Conservation (phyloP, 2,888 invertebrate species). For the Dilophus febrilis region DNA sequence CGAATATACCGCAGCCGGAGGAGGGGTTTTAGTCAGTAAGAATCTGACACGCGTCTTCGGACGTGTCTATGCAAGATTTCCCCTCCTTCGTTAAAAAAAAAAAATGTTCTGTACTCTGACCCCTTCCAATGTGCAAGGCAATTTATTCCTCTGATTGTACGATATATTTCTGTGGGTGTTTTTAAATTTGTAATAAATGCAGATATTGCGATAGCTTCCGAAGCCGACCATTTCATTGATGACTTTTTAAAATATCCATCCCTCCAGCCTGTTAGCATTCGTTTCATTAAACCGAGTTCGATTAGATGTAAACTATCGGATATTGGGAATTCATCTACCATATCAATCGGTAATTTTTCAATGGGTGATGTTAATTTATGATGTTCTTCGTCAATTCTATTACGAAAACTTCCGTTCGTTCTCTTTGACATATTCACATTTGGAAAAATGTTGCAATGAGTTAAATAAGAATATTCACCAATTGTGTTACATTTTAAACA, state of each 20-base stretch:
- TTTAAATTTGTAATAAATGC: not conserved
- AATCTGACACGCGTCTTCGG: no score
- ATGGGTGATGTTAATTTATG: not conserved
- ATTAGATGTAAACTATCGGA: not conserved
- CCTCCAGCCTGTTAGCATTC: not conserved
- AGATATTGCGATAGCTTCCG: not conserved
- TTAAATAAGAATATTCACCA: constrained; percentile 9
- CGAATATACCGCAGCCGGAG: no score
- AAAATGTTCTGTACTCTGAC: not conserved
- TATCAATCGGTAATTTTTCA: not conserved
- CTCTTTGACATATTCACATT: not conserved
- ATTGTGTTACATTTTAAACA: constrained; percentile 8
- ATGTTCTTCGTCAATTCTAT: not conserved
- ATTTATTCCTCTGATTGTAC: not conserved
- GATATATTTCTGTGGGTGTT: not conserved
- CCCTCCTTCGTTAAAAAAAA: no score
- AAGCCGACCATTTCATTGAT: not conserved
- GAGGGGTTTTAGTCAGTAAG: no score
- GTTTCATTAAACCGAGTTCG: not conserved
- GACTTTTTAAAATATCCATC: not conserved
- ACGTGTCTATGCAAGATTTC: no score
- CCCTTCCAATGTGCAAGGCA: not conserved
- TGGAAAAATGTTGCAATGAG: no score
- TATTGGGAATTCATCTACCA: not conserved
- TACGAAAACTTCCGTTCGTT: not conserved